Percentiles rank a stretch among this genome's conserved stretches.
Evolutionary conservation across 2,113 vertebrate species (phyloP).

Genomic region (Paramormyrops kingsleyae): DNA sequence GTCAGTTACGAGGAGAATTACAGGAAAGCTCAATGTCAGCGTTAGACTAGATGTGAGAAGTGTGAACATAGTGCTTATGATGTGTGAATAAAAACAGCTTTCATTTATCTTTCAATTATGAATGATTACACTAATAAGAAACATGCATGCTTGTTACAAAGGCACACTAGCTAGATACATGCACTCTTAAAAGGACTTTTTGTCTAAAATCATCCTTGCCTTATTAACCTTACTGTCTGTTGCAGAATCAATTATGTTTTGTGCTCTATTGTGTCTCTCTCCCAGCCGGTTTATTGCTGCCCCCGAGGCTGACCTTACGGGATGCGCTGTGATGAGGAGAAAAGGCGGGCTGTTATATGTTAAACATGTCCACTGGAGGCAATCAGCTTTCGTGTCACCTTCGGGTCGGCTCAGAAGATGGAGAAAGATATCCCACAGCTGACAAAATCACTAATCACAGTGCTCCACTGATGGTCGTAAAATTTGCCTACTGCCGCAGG

Average conservation of each 20-base stretch:
- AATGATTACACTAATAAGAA: neutral
- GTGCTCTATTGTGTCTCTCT: conserved; percentile 28
- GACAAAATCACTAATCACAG: conserved; percentile 43
- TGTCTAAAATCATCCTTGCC: conserved; percentile 5
- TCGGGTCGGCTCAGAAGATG: conserved; percentile 41
- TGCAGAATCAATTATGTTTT: conserved; percentile 20
- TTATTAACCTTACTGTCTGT: conserved; percentile 4
- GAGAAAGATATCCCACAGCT: conserved; percentile 37
- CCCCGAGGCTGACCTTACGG: conserved; percentile 24
- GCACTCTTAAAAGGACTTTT: neutral
- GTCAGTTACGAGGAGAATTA: neutral
- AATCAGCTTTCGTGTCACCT: conserved; percentile 44
- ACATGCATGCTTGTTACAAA: neutral
- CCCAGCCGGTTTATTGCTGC: conserved; percentile 26
- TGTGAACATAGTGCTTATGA: too few relatives aligned
- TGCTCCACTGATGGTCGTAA: conserved; percentile 26
- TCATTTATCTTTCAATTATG: neutral
- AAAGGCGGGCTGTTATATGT: conserved; percentile 29
- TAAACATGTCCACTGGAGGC: conserved; percentile 37
- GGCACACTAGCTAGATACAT: neutral
- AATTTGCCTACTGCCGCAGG: conserved; percentile 15
- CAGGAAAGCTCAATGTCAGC: neutral
- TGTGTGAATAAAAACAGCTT: neutral
- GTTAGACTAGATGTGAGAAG: neutral
- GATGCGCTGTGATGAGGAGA: conserved; percentile 23